These are phyloP conservation scores for Pseudomyrmex dendroicus DNA, from an alignment of 1,140 invertebrate species.

Conservation along the genomic window DNA sequence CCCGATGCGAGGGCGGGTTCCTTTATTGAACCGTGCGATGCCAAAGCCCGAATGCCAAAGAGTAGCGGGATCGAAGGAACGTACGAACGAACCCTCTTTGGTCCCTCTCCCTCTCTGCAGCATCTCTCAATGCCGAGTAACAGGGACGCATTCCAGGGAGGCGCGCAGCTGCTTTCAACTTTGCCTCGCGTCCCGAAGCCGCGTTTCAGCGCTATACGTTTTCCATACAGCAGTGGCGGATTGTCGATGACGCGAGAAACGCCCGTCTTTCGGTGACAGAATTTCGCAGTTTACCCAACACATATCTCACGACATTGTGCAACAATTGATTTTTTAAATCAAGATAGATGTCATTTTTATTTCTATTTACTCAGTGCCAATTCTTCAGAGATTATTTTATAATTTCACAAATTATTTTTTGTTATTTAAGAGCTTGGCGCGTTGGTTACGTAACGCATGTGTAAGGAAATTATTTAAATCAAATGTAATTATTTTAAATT, in stretches of 20 bases:
- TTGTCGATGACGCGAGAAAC: slow-evolving; percentile 7
- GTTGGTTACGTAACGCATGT: too few relatives aligned
- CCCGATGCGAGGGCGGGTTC: slow-evolving; percentile 35
- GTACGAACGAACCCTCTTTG: slow-evolving; percentile 53
- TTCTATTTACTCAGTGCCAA: too few relatives aligned
- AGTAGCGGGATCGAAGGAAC: slow-evolving; percentile 64
- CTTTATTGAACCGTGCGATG: slow-evolving; percentile 64
- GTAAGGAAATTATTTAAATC: too few relatives aligned
- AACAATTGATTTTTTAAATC: too few relatives aligned
- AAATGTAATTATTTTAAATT: too few relatives aligned
- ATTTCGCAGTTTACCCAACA: background rate
- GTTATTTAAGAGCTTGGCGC: too few relatives aligned
- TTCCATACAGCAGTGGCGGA: slow-evolving; percentile 50
- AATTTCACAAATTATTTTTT: too few relatives aligned
- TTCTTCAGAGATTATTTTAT: too few relatives aligned
- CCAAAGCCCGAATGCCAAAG: slow-evolving; percentile 59
- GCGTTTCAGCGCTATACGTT: slow-evolving; percentile 47
- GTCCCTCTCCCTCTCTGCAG: slow-evolving; percentile 49
- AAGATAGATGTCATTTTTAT: too few relatives aligned
- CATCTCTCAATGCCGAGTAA: slow-evolving; percentile 48
- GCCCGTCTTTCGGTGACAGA: background rate
- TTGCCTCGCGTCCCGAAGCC: slow-evolving; percentile 37
- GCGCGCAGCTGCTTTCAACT: slow-evolving; percentile 56
- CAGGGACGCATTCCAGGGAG: slow-evolving; percentile 60
- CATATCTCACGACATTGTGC: background rate